These are phyloP conservation scores for Myotis yumanensis DNA, from an alignment of 2,113 vertebrate genomes.

Conservation along the genomic window DNA sequence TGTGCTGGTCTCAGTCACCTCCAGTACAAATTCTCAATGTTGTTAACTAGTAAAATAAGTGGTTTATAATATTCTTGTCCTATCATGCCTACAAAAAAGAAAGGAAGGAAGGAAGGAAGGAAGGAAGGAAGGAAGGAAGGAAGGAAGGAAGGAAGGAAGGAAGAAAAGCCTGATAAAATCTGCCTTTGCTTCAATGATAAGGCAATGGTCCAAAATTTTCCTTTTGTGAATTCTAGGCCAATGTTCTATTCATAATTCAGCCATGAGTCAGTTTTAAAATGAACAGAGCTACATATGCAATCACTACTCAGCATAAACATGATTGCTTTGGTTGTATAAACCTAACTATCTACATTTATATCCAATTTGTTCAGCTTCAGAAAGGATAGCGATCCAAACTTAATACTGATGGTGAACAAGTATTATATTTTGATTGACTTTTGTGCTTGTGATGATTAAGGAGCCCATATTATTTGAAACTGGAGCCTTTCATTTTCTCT, in stretches of 20 bases:
- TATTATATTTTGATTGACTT: conserved; percentile 44
- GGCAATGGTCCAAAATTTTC: background rate
- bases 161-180: background rate
- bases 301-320: background rate
- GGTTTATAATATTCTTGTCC: conserved; percentile 29
- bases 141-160: too few relatives aligned
- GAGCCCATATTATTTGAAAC: conserved; percentile 3
- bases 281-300: conserved; percentile 9
- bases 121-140: too few relatives aligned
- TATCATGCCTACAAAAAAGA: background rate
- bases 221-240: conserved; percentile 38
- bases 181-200: conserved; percentile 25
- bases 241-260: conserved; percentile 42
- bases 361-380: conserved; percentile 33
- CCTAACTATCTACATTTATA: conserved; percentile 7
- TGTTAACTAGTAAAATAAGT: conserved; percentile 2
- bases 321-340: background rate
- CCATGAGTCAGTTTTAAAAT: conserved; percentile 49
- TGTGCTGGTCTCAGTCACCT: background rate
- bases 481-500: background rate
- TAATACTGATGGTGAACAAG: background rate
- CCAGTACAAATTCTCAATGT: conserved; percentile 2
- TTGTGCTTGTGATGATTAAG: conserved; percentile 61
- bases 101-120: too few relatives aligned
- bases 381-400: conserved; percentile 33